Evolutionary conservation across 2,888 invertebrate species (phyloP).

Genomic region (Sphinx pinastri): DNA sequence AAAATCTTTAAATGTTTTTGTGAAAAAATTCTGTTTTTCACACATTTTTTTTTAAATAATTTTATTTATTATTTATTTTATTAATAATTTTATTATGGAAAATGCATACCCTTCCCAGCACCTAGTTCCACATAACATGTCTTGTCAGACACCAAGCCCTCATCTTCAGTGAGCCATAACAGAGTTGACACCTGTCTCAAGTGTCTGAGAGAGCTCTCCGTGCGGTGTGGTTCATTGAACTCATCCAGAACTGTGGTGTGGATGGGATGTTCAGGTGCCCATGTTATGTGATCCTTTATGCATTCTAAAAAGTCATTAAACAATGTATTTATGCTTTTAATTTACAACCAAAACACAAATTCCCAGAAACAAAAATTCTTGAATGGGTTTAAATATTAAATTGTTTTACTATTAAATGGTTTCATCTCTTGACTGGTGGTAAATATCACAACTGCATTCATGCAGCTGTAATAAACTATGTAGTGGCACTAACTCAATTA

Average conservation of each 20-base stretch:
- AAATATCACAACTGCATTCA: too few species aligned
- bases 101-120: constrained; percentile 91
- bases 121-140: constrained; percentile 94
- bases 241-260: constrained; percentile 59
- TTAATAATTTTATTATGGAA: neutral
- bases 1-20: too few species aligned
- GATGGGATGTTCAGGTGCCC: constrained; percentile 52
- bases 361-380: neutral
- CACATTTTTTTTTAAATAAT: too few species aligned
- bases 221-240: constrained; percentile 76
- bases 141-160: constrained; percentile 82
- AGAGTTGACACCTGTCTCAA: constrained; percentile 91
- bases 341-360: neutral
- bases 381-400: neutral
- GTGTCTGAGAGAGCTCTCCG: constrained; percentile 88
- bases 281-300: constrained; percentile 55
- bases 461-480: too few species aligned
- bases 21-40: too few species aligned
- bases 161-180: constrained; percentile 86
- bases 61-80: too few species aligned
- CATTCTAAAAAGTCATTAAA: constrained; percentile 48
- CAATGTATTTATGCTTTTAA: neutral
- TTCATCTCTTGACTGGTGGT: too few species aligned
- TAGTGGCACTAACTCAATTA: too few species aligned
- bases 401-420: neutral